Percentiles rank a stretch among this genome's conserved stretches.
Conservation (phyloP, 2,888 invertebrate genomes). For the Troides oblongomaculatus region DNA sequence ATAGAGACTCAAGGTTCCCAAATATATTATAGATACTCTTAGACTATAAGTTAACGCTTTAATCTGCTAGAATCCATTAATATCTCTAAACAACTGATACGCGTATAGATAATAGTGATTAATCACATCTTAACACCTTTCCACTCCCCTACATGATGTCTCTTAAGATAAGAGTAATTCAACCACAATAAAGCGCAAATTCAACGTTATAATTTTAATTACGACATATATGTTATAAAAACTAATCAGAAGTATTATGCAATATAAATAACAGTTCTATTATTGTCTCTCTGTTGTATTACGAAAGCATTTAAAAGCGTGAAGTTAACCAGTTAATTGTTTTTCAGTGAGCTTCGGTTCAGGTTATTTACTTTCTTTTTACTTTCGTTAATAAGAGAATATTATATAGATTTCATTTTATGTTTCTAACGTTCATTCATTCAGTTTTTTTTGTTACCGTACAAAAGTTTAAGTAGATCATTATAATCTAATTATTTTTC, state of each 20-base stretch:
- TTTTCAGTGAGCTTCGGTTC: background rate
- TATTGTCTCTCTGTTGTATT: constrained; percentile 1
- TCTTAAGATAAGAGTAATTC: constrained; percentile 26
- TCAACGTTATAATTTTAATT: constrained; percentile 19
- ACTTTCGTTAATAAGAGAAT: background rate
- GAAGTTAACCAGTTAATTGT: background rate
- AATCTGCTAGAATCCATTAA: constrained; percentile 63
- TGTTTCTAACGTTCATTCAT: background rate
- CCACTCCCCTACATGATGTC: constrained; percentile 34
- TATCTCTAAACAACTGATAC: constrained; percentile 66
- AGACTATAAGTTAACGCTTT: constrained; percentile 48
- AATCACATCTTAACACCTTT: constrained; percentile 56
- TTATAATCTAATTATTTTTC: no score
- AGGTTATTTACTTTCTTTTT: background rate
- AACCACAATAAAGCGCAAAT: constrained; percentile 18
- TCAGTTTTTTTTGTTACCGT: no score
- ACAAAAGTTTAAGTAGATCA: no score
- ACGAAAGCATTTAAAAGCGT: background rate
- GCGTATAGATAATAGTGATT: constrained; percentile 67
- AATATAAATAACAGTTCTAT: constrained; percentile 12
- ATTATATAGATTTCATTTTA: background rate
- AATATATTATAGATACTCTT: constrained; percentile 44
- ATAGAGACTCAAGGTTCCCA: constrained; percentile 45
- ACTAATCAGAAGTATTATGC: constrained; percentile 10
- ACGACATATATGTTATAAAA: constrained; percentile 12